phyloP scores from a whole-genome alignment of 2,113 vertebrate genomes.

The Orycteropus afer region DNA sequence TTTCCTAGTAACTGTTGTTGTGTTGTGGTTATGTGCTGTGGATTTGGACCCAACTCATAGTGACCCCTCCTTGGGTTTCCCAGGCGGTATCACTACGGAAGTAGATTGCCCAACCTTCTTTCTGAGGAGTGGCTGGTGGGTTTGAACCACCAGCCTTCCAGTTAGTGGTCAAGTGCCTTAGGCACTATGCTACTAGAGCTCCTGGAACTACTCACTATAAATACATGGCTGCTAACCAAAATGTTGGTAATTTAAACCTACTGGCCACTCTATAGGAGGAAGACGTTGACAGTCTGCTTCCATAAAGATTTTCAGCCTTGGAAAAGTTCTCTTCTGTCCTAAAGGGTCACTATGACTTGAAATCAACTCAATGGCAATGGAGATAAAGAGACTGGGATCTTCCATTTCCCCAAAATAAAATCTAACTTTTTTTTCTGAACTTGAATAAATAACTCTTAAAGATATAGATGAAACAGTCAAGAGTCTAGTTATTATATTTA shows the following conservation, averaged over 20 bases:
- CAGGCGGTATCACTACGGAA: too few species aligned
- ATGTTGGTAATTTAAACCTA: neutral
- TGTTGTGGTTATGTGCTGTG: too few species aligned
- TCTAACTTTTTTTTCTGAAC: neutral
- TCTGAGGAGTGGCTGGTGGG: too few species aligned
- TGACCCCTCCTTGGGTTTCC: too few species aligned
- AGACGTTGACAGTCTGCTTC: neutral
- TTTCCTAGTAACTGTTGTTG: neutral
- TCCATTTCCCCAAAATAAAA: neutral
- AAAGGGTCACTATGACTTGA: neutral
- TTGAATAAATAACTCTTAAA: neutral
- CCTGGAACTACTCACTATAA: neutral
- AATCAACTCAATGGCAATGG: neutral
- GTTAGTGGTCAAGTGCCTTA: too few species aligned
- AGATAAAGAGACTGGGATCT: neutral
- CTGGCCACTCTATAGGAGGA: neutral
- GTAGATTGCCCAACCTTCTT: too few species aligned
- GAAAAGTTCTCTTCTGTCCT: neutral
- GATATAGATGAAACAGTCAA: neutral
- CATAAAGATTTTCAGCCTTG: neutral
- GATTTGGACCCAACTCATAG: too few species aligned
- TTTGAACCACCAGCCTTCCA: too few species aligned
- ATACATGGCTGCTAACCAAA: neutral
- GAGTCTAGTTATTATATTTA: neutral
- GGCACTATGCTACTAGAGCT: too few species aligned